Base-by-base conservation (phyloP, 2,888 invertebrate genomes). In the Altica lythri region DNA sequence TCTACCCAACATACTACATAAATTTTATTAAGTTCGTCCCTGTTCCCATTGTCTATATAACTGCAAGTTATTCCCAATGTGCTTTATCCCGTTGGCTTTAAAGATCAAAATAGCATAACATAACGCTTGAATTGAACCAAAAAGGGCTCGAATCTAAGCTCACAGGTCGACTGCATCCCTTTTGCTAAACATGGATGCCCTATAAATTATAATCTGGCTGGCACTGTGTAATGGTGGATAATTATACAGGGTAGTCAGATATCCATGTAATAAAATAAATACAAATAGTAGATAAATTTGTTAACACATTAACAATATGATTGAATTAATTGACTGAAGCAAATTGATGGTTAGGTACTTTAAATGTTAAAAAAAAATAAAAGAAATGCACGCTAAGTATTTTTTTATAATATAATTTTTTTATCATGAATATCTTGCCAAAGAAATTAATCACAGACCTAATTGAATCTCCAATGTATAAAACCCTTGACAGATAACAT, bases 181-280 rank as follows among this genome's bases (percentile, higher is more conserved):
- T 64, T 62, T 61, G 55, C 55, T 63, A 64, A 69, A 70, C 66
- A 70, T 66, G 68, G 68, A 69, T 70, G 66, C 68, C 57, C 66
- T 66, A 67, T 70, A 71, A 71, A 72, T 71, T 70, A 69, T 48
- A 49, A 49, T 48, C 38, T 38, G 2, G 19, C 38, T 38, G 2
- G 19, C 67, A 63, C 68, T 67, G 67, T 69, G 68, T 70, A 69
- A 71, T 71, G 68, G 64, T 66, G 68, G 38, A 38, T 18, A 71
- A 69, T 71, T 71, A 70, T 70, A 38, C 19, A 38, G 38, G 38
- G 19, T 19, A 19, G 38, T 5, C 13, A 14, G 6, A 10, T 12
- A 13, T 13, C 9, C 10, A 10, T 29, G 29, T 3, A 29, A n/a
- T 29, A 10, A 10, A 10, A 9, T 29, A 29, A n/a, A n/a, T 9